Evolutionary conservation across 2,113 vertebrate species (phyloP).

Genomic region (Verasper variegatus): DNA sequence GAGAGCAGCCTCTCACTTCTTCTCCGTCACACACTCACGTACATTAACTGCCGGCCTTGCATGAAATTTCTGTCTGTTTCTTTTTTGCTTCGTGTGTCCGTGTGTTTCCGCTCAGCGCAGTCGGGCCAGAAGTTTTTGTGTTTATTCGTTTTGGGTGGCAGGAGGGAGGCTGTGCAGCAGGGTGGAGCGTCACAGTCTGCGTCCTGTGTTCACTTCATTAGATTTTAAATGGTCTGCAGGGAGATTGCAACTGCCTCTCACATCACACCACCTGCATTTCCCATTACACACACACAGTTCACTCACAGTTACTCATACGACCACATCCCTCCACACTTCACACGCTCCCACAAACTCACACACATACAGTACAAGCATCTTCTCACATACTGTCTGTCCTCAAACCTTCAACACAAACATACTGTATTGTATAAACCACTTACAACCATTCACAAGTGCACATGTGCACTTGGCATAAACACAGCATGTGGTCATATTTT

Average conservation of each 20-base stretch:
- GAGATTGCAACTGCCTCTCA: slow-evolving; percentile 77
- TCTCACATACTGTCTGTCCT: slow-evolving; percentile 49
- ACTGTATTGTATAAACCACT: slow-evolving; percentile 51
- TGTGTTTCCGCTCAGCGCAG: slow-evolving; percentile 50
- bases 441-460: slow-evolving; percentile 62
- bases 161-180: slow-evolving; percentile 32
- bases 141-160: slow-evolving; percentile 48
- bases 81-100: slow-evolving; percentile 21
- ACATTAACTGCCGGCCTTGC: slow-evolving; percentile 62
- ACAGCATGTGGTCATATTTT: slow-evolving; percentile 63
- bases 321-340: slow-evolving; percentile 51
- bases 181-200: slow-evolving; percentile 80
- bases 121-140: slow-evolving; percentile 14
- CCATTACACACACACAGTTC: slow-evolving; percentile 72
- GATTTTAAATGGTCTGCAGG: slow-evolving; percentile 78
- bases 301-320: slow-evolving; percentile 54
- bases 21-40: slow-evolving; percentile 44
- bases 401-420: slow-evolving; percentile 56
- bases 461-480: slow-evolving; percentile 65
- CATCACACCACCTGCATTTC: slow-evolving; percentile 82
- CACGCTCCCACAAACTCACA: slow-evolving; percentile 31
- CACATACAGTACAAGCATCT: slow-evolving; percentile 60
- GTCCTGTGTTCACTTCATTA: slow-evolving; percentile 84
- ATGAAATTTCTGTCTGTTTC: slow-evolving; percentile 58
- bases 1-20: slow-evolving; percentile 52